Conservation (phyloP, 2,113 vertebrate genomes). For the Lepus americanus region DNA sequence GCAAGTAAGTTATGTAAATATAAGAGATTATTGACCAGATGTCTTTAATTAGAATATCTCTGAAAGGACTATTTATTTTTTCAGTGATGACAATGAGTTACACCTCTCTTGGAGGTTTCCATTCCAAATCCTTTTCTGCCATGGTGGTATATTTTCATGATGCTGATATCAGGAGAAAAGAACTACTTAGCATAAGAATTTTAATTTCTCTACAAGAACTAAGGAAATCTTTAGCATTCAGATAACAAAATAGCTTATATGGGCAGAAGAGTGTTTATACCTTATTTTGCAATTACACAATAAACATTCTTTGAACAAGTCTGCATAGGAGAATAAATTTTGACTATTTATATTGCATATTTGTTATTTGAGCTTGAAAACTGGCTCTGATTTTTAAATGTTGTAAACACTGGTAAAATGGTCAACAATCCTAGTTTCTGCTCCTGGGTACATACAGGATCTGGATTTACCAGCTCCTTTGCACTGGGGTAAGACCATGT, state of each 20-base stretch:
- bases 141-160: neutral
- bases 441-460: neutral
- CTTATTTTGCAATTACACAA: neutral
- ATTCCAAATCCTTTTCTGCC: neutral
- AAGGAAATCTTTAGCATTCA: slow-evolving; percentile 27
- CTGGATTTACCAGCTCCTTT: neutral
- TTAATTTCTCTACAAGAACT: slow-evolving; percentile 34
- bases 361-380: slow-evolving; percentile 1
- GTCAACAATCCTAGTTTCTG: neutral
- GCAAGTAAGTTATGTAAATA: neutral
- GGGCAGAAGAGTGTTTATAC: neutral
- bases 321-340: neutral
- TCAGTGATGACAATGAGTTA: neutral
- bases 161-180: neutral
- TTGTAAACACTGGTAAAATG: neutral
- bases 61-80: neutral
- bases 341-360: neutral
- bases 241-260: neutral
- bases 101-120: neutral
- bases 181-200: neutral
- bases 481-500: neutral
- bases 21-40: neutral
- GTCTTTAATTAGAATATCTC: slow-evolving; percentile 15
- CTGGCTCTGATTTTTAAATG: neutral
- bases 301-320: neutral